Conservation (phyloP, 2,797 vertebrate species). For the Babyrousa celebensis region DNA sequence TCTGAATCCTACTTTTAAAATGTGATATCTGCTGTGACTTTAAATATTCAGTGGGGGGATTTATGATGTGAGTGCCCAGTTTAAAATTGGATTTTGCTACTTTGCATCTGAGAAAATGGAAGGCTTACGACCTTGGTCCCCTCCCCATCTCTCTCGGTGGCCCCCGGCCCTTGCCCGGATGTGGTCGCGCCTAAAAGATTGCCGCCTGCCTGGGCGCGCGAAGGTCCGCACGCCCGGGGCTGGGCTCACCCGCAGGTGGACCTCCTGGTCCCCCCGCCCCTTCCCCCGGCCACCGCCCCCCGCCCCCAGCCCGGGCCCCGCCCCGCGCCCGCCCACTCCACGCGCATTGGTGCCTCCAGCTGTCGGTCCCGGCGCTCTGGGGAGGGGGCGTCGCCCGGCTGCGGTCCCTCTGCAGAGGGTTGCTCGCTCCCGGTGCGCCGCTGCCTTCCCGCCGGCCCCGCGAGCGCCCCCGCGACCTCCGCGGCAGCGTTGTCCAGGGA, state of each 20-base stretch:
- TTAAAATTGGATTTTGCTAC: neutral
- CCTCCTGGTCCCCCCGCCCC: neutral
- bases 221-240: neutral
- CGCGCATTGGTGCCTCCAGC: conserved; percentile 64
- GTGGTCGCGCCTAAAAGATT: neutral
- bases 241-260: neutral
- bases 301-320: neutral
- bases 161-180: neutral
- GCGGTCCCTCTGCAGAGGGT: conserved; percentile 65
- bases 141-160: neutral
- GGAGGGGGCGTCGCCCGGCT: conserved; percentile 81
- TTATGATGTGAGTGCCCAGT: neutral
- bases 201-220: rapidly evolving
- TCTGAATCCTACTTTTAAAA: conserved; percentile 25
- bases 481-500: neutral
- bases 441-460: neutral
- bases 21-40: neutral
- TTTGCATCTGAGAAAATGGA: neutral
- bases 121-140: neutral
- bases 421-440: neutral
- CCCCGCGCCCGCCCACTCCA: neutral
- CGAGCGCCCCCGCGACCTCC: neutral
- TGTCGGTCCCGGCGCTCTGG: conserved; percentile 68
- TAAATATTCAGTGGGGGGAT: neutral
- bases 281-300: neutral